A percentile compares a stretch with the other conserved stretches of the same genome.
phyloP scores from a whole-genome alignment of 1,140 invertebrate genomes.

The Brachionus sp. region DNA sequence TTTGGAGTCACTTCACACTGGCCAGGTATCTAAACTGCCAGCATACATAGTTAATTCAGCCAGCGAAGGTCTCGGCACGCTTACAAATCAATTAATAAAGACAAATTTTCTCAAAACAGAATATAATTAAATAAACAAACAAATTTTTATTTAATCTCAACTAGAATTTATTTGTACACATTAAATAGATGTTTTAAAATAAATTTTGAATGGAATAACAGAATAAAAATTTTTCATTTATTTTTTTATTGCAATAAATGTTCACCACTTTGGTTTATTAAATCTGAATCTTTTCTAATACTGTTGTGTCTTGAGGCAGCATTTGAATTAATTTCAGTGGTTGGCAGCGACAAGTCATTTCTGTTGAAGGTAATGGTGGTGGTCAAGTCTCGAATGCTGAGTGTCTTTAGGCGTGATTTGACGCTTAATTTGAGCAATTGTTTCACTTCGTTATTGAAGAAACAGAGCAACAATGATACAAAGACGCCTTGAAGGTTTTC shows the following conservation, averaged over 20 bases:
- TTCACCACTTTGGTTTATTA: neutral
- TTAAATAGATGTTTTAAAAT: constrained; percentile 7
- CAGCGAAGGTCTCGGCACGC: constrained; percentile 22
- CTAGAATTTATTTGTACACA: neutral
- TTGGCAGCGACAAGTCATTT: constrained; percentile 9
- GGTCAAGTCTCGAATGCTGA: neutral
- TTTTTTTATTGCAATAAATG: neutral
- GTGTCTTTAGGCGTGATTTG: neutral
- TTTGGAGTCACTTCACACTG: constrained; percentile 22
- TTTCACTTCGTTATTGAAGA: constrained; percentile 42
- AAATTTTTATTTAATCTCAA: neutral
- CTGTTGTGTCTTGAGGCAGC: neutral
- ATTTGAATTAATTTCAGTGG: neutral
- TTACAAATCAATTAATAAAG: constrained; percentile 31
- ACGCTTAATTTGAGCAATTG: neutral
- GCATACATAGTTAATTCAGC: constrained; percentile 41
- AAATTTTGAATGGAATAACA: neutral
- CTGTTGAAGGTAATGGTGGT: neutral
- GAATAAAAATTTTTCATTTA: neutral
- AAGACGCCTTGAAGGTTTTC: constrained; percentile 27
- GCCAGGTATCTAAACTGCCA: constrained; percentile 26
- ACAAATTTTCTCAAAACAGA: constrained; percentile 26
- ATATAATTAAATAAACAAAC: neutral
- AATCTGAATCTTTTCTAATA: neutral
- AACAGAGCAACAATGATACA: constrained; percentile 5